Percentiles rank a stretch among this genome's conserved stretches.
Evolutionary conservation across 2,888 invertebrate genomes (phyloP).

Genomic region (Griposia aprilina): DNA sequence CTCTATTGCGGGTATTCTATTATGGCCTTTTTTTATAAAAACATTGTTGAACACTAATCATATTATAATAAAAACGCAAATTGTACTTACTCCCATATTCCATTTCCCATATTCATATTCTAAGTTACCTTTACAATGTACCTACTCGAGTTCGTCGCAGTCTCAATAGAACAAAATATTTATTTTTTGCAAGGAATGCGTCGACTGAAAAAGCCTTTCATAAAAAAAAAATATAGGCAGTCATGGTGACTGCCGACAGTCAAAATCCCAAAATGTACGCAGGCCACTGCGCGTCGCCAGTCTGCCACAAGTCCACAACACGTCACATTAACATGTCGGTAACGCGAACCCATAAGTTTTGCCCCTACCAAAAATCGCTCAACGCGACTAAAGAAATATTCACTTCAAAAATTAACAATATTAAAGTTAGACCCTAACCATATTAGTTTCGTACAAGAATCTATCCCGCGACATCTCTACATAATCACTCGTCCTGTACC

Average conservation of each 20-base stretch:
- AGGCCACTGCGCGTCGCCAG: no score
- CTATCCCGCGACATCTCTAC: neutral
- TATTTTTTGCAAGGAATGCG: neutral
- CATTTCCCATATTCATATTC: neutral
- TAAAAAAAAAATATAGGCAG: no score
- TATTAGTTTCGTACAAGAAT: neutral
- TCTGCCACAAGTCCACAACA: no score
- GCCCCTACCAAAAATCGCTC: no score
- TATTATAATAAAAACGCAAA: neutral
- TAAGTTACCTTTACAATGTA: neutral
- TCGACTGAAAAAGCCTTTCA: neutral
- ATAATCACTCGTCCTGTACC: neutral
- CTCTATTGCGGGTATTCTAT: neutral
- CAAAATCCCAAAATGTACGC: no score
- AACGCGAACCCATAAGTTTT: no score
- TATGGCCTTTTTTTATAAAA: neutral
- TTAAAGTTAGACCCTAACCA: no score
- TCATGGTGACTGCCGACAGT: no score
- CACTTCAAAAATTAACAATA: no score
- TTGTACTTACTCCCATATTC: neutral
- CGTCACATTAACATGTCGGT: no score
- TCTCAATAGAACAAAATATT: neutral
- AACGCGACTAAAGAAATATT: no score
- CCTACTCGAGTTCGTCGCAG: neutral
- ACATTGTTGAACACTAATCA: neutral